Evolutionary conservation across 2,888 invertebrate species (phyloP), one percentile per base, ranked within the genome.

Genomic region (Nomada hirtipes): DNA sequence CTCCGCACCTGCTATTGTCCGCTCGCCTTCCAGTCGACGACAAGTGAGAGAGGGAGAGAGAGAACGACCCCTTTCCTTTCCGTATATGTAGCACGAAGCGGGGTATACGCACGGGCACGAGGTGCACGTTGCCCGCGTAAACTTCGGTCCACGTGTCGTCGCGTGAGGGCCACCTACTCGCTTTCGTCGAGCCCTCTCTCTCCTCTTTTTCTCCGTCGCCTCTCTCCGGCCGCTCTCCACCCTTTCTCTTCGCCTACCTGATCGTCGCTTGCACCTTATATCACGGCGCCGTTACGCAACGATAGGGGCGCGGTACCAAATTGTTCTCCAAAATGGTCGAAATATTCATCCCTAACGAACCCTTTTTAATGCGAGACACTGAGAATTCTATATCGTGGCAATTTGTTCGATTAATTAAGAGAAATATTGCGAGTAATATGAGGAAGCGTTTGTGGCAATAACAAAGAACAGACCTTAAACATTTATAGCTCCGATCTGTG

Each of bases 1-100:
- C 91, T 90, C 87, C 88, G 92, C 93, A 93, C 93, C 93, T 93
- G 93, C 93, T 92, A 92, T 92, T 91, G 91, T 90, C 89, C 90
- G 88, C 90, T 90, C 89, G 90, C 86, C 85, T 88, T 81, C 84
- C 90, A 88, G 90, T 86, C 89, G 86, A 85, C 90, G 89, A 90
- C 89, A 88, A 88, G 83, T 75, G 81, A 78, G 83, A 81, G 75
- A 63, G 60, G 44, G 67, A 77, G 36, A 36, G 36, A 83, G 76
- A 76, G 71, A 82, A 88, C 88, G 89, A 84, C 86, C 87, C 91
- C 89, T 89, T 90, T 91, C 88, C 85, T 89, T 88, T 85, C 85
- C 79, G 79, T 84, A 84, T 79, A 84, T 80, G 81, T 79, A 69
- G 83, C 81, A 83, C 84, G 88, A 72, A 75, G 82, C 36, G 53